phyloP scores from a whole-genome alignment of 1,140 invertebrate species.

The Philotrypesis tridentata region DNA sequence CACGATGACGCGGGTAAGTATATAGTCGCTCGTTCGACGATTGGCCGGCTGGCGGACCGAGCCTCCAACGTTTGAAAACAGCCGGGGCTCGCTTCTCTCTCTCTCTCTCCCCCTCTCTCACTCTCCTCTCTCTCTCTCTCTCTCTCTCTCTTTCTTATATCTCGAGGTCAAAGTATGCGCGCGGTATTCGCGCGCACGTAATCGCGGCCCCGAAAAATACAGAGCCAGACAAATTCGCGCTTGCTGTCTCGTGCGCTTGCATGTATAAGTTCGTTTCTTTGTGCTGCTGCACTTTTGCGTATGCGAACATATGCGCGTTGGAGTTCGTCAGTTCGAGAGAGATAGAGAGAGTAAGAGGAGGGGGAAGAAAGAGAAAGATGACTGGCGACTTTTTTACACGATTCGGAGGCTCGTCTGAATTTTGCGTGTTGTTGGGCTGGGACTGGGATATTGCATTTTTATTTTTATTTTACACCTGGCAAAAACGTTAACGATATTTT shows the following conservation, averaged over 20 bases:
- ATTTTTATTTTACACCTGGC: too few relatives aligned
- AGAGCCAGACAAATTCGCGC: background rate
- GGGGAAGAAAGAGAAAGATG: background rate
- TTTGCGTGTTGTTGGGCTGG: too few relatives aligned
- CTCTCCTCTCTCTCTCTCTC: background rate
- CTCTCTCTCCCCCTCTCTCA: background rate
- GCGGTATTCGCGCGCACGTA: background rate
- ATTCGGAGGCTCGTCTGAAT: background rate
- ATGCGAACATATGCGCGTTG: too few relatives aligned
- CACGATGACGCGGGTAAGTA: background rate
- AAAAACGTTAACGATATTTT: too few relatives aligned
- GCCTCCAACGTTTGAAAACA: background rate
- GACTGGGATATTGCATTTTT: too few relatives aligned
- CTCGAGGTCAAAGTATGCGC: background rate
- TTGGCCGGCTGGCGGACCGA: background rate
- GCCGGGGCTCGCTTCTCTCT: background rate
- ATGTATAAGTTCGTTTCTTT: background rate
- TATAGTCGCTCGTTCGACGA: background rate
- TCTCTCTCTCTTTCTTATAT: background rate
- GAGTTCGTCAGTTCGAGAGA: too few relatives aligned
- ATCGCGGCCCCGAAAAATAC: background rate
- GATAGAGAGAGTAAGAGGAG: background rate
- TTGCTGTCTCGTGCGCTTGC: background rate
- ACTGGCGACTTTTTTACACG: background rate
- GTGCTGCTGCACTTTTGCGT: background rate